These are phyloP conservation scores for Agonopterix arenella DNA, from an alignment of 2,888 invertebrate genomes.

Conservation along the genomic window DNA sequence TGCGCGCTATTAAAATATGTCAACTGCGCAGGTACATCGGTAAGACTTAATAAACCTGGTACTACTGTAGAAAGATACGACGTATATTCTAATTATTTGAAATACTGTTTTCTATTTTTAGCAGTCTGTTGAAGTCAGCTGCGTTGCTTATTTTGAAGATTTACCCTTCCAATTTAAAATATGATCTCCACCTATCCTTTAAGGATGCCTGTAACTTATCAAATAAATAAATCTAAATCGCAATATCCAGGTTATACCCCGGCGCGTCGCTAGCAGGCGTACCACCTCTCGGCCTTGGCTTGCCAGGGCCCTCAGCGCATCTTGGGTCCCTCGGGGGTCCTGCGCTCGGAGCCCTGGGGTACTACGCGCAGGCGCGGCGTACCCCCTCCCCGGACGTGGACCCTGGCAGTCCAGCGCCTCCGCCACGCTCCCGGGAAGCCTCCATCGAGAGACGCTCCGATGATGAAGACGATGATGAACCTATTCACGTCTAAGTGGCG, in stretches of 20 bases:
- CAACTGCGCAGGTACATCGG: no score
- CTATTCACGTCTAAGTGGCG: conserved; percentile 75
- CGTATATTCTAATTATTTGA: no score
- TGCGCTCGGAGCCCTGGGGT: conserved; percentile 74
- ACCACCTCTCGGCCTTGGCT: conserved; percentile 75
- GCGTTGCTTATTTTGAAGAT: no score
- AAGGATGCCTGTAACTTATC: background rate
- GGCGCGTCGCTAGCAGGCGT: conserved; percentile 77
- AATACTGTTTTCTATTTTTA: no score
- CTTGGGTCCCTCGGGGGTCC: conserved; percentile 82
- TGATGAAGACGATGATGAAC: conserved; percentile 78
- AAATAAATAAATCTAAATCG: background rate
- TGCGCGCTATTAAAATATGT: no score
- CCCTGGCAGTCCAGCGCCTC: conserved; percentile 77
- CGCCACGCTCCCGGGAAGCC: conserved; percentile 57
- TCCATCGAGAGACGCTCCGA: conserved; percentile 61
- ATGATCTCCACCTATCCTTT: no score
- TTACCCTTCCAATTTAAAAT: no score
- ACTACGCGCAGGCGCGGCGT: conserved; percentile 70
- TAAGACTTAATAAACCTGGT: no score
- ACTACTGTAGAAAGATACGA: no score
- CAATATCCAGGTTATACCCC: conserved; percentile 71
- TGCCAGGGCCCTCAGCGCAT: conserved; percentile 82
- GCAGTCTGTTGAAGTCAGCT: no score
- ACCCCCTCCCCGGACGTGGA: conserved; percentile 74